These are phyloP conservation scores for Drosophila sp. DNA, from an alignment of 1,140 invertebrate genomes.

Conservation along the genomic window DNA sequence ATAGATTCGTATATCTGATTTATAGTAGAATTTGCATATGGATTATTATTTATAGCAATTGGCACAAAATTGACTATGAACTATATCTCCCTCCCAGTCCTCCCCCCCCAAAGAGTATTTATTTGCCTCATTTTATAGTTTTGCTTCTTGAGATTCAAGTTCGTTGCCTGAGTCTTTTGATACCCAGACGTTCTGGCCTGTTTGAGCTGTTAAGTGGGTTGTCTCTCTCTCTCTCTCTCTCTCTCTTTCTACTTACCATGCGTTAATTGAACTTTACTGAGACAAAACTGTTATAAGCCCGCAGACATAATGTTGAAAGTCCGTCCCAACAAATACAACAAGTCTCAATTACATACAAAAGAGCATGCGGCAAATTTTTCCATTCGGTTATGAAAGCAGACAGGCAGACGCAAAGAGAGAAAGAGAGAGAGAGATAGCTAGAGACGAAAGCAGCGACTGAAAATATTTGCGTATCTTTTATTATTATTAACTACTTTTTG, in stretches of 20 bases:
- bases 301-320: slow-evolving; percentile 56
- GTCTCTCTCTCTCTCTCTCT: neutral
- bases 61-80: slow-evolving; percentile 12
- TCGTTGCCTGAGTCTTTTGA: slow-evolving; percentile 80
- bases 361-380: slow-evolving; percentile 37
- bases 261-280: slow-evolving; percentile 77
- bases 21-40: slow-evolving; percentile 78
- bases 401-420: neutral
- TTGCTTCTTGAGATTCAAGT: slow-evolving; percentile 39
- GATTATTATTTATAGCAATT: slow-evolving; percentile 39
- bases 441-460: slow-evolving; percentile 18
- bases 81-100: neutral
- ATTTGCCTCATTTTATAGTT: neutral
- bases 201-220: slow-evolving; percentile 73
- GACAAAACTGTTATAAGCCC: slow-evolving; percentile 68
- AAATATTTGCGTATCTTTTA: slow-evolving; percentile 80
- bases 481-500: slow-evolving; percentile 44
- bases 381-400: slow-evolving; percentile 61
- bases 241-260: slow-evolving; percentile 58
- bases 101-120: no score
- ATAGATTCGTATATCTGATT: slow-evolving; percentile 62
- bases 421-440: neutral
- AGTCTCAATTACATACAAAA: slow-evolving; percentile 51
- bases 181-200: slow-evolving; percentile 77
- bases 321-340: slow-evolving; percentile 16